A percentile compares a stretch with the other conserved stretches of the same genome.
phyloP scores from a whole-genome alignment of 1,140 invertebrate species.

The Copidosoma floridanum region DNA sequence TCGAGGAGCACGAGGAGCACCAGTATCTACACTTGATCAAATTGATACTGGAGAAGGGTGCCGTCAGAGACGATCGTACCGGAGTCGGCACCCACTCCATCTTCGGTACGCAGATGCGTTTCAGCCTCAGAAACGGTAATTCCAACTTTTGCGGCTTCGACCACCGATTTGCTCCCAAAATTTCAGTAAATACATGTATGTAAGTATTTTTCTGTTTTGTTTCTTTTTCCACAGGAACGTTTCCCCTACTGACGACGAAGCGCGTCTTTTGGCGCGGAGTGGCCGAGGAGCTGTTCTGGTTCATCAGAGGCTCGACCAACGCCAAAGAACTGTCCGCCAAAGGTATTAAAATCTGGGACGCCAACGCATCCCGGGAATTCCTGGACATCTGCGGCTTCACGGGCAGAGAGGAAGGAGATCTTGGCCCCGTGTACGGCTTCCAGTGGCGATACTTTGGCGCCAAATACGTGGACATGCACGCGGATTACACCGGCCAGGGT shows the following conservation, averaged over 20 bases:
- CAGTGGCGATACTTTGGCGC: conserved; percentile 99
- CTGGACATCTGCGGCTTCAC: conserved; percentile 83
- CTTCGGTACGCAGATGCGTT: conserved; percentile 92
- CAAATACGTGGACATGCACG: conserved; percentile 80
- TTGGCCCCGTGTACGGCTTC: conserved; percentile 98
- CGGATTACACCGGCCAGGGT: conserved; percentile 85
- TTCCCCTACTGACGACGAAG: conserved; percentile 97
- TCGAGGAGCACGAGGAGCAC: conserved; percentile 45
- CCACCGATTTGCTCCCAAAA: not conserved
- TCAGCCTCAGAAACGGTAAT: conserved; percentile 71
- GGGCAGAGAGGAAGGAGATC: conserved; percentile 89
- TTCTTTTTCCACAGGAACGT: conserved; percentile 53
- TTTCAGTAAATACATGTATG: not conserved
- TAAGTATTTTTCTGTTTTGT: too few species aligned
- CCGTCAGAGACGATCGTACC: conserved; percentile 77
- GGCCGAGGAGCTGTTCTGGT: conserved; percentile 95
- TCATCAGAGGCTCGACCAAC: conserved; percentile 91
- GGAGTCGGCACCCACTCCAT: conserved; percentile 89
- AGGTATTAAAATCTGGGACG: conserved; percentile 95
- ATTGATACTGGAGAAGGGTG: conserved; percentile 68
- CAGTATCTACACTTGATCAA: conserved; percentile 61
- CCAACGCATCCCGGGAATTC: conserved; percentile 88
- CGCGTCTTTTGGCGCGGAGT: conserved; percentile 90
- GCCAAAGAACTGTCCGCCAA: conserved; percentile 84
- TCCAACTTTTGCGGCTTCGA: too few species aligned